A percentile compares a stretch with the other conserved stretches of the same genome.
Conservation (phyloP, 2,797 vertebrate species). For the Eidolon dupreanum region DNA sequence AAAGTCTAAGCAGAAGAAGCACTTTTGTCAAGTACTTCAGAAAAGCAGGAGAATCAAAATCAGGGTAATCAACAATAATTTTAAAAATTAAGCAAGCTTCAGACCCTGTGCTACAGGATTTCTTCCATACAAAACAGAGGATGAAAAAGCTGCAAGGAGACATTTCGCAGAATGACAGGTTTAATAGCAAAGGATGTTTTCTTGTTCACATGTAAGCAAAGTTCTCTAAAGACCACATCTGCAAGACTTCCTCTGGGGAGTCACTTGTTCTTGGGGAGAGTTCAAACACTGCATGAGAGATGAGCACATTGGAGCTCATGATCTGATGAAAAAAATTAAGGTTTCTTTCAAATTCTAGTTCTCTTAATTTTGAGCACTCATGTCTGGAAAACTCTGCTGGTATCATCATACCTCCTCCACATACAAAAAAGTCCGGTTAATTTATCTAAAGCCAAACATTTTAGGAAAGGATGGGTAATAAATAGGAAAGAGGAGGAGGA, state of each 20-base stretch:
- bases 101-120: conserved; percentile 84
- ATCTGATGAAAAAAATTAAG: neutral
- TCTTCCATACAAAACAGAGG: conserved; percentile 78
- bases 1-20: neutral
- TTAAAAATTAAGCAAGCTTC: conserved; percentile 86
- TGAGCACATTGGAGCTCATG: too few species aligned
- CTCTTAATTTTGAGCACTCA: neutral
- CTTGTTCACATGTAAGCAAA: neutral
- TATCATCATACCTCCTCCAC: neutral
- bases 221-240: neutral
- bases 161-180: neutral
- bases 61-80: conserved; percentile 27
- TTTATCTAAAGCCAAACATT: neutral
- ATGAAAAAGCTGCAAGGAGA: conserved; percentile 41
- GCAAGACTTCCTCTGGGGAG: neutral
- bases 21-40: conserved; percentile 71
- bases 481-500: neutral
- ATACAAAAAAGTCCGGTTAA: neutral
- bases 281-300: neutral
- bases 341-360: neutral
- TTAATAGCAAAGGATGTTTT: neutral
- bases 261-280: neutral
- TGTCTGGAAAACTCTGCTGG: neutral
- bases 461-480: neutral
- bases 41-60: conserved; percentile 65